Evolutionary conservation across 2,797 vertebrate species (phyloP), one percentile per base, ranked within the genome.

Genomic region (Halcyon smyrnensis): DNA sequence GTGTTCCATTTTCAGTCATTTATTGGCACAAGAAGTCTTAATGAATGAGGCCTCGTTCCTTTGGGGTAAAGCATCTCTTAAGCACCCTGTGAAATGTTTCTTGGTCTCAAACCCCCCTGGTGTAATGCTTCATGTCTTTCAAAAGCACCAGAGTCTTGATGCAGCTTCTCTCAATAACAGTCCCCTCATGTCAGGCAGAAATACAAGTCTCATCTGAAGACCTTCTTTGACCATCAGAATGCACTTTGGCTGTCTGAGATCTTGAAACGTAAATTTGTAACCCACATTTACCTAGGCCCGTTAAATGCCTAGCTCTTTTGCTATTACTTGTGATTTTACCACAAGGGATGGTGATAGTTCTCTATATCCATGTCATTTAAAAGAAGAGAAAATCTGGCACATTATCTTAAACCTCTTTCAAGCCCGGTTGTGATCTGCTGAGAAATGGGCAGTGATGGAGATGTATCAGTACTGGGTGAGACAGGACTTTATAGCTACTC

Each of bases 361-460:
- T 67, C 39, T 65, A 17, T 65, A 65, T 51, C 36, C 41, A 53
- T 92, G 90, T 68, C 56, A 83, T 59, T 82, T 83, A 93, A 96
- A 73, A 63, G 84, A 93, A 87, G 51, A 84, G 88, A 92, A 93
- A 90, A 92, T 80, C 39, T 77, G 68, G 89, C 54, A 71, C 43
- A 80, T 93, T 71, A 71, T 46, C 71, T 78, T 56, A 86, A 89
- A 62, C 53, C 32, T 81, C 56, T 93, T 73, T 79, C 73, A 84
- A 89, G 74, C 32, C 63, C 7, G 5, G 15, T 21, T 11, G 8
- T 77, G 81, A 77, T 84, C 71, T 77, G 45, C 25, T 60, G 60
- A 80, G 78, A 76, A 91, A 89, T 89, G 32, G 73, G 39, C 36
- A 30, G 46, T 90, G 93, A 90, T 34, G 56, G 76, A 93, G 63